Evolutionary conservation across 2,888 invertebrate genomes (phyloP).

Genomic region (Dilophus febrilis): DNA sequence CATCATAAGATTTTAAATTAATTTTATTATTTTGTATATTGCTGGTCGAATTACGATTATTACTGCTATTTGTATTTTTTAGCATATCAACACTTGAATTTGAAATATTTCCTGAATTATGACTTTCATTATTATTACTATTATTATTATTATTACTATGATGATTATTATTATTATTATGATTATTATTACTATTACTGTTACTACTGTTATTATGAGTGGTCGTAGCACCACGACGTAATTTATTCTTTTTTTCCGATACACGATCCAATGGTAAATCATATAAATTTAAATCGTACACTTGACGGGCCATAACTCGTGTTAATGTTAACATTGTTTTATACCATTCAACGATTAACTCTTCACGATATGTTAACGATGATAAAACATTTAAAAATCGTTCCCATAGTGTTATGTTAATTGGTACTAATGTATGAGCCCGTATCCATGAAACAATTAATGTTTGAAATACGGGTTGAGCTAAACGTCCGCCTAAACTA

Average conservation of each 20-base stretch:
- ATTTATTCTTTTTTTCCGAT: constrained; percentile 61
- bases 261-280: constrained; percentile 67
- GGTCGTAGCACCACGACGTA: constrained; percentile 30
- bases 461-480: constrained; percentile 79
- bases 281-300: constrained; percentile 82
- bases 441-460: constrained; percentile 96
- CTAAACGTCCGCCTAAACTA: constrained; percentile 58
- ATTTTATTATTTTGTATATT: not conserved
- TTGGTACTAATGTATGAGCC: constrained; percentile 85
- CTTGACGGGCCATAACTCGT: constrained; percentile 83
- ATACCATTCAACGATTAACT: constrained; percentile 91
- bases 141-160: not conserved
- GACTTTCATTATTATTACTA: too few relatives aligned
- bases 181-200: too few relatives aligned
- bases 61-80: constrained; percentile 5
- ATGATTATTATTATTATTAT: constrained; percentile 1
- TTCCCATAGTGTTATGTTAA: constrained; percentile 83
- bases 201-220: too few relatives aligned
- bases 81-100: too few relatives aligned
- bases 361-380: constrained; percentile 83
- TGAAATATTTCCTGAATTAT: too few relatives aligned
- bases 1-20: not conserved
- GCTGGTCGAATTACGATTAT: not conserved
- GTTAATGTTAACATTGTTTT: constrained; percentile 97
- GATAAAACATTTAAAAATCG: constrained; percentile 75